phyloP scores from a whole-genome alignment of 2,113 vertebrate genomes.

The Leiothrix lutea region DNA sequence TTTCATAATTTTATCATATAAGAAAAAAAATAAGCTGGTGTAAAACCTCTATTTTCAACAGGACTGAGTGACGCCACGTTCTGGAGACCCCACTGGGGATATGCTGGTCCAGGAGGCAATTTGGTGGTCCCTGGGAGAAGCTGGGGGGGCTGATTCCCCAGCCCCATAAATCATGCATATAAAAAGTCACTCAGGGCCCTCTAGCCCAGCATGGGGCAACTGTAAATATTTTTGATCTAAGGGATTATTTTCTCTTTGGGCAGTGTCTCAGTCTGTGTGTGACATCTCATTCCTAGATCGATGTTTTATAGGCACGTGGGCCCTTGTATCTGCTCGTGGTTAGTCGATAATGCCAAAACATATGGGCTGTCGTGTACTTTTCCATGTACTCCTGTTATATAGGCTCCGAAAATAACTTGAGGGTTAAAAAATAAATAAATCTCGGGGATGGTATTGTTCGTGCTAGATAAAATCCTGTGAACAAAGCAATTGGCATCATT shows the following conservation, averaged over 20 bases:
- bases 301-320: neutral
- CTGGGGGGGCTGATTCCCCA: neutral
- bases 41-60: neutral
- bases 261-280: neutral
- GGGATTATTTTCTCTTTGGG: neutral
- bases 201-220: neutral
- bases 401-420: neutral
- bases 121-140: neutral
- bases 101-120: neutral
- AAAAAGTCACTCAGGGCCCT: neutral
- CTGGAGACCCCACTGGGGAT: neutral
- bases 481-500: constrained; percentile 60
- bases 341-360: neutral
- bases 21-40: neutral
- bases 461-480: constrained; percentile 21
- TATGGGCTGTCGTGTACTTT: neutral
- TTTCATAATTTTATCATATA: neutral
- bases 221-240: neutral
- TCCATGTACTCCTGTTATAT: neutral
- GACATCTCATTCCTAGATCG: neutral
- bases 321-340: neutral
- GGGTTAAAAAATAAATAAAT: neutral
- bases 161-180: neutral
- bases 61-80: neutral
- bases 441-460: neutral